Percentiles rank a stretch among this genome's conserved stretches.
Evolutionary conservation across 2,888 invertebrate genomes (phyloP).

Genomic region (Heliconius erato): DNA sequence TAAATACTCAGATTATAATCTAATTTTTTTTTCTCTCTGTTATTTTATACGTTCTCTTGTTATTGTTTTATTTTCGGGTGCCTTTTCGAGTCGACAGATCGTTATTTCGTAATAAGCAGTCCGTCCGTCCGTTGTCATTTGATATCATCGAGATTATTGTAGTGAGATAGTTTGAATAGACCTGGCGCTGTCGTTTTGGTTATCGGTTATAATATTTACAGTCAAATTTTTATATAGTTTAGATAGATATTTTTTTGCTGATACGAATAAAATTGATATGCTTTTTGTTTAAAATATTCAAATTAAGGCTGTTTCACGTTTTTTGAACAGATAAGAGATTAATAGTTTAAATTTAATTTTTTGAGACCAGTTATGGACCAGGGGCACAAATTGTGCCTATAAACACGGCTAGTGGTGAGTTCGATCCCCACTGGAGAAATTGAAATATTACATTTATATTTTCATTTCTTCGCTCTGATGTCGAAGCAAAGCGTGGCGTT

Average conservation of each 20-base stretch:
- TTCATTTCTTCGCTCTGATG: too few relatives aligned
- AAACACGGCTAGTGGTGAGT: too few relatives aligned
- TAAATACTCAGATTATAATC: slow-evolving; percentile 84
- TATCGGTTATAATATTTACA: slow-evolving; percentile 69
- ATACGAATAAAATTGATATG: background rate
- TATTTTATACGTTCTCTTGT: slow-evolving; percentile 76
- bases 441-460: too few relatives aligned
- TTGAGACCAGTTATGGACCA: too few relatives aligned
- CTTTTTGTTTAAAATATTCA: background rate
- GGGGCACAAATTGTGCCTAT: too few relatives aligned
- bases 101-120: slow-evolving; percentile 84
- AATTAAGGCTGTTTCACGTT: too few relatives aligned
- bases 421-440: too few relatives aligned
- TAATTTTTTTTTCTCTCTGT: slow-evolving; percentile 73
- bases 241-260: background rate
- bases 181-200: slow-evolving; percentile 74
- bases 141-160: slow-evolving; percentile 79
- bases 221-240: slow-evolving; percentile 61
- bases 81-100: slow-evolving; percentile 74
- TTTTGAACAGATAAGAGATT: too few relatives aligned
- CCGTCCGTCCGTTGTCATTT: slow-evolving; percentile 83
- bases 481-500: too few relatives aligned
- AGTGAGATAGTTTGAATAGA: slow-evolving; percentile 69
- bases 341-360: too few relatives aligned
- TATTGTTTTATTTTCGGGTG: slow-evolving; percentile 84